phyloP scores from a whole-genome alignment of 2,113 vertebrate species.

The Rhea pennata region DNA sequence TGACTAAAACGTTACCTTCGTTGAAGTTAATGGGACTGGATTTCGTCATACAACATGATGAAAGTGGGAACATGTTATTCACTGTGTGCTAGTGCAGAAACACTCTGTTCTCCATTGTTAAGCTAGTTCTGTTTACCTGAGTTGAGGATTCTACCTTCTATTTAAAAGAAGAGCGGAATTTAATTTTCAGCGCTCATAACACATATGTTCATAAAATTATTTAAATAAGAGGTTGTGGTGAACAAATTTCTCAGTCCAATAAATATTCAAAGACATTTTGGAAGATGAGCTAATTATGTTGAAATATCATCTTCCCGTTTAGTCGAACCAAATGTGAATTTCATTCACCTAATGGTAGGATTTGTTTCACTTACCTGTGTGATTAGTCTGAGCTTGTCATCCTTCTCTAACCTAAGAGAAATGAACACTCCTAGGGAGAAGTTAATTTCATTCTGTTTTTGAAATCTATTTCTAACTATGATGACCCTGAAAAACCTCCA shows the following conservation, averaged over 20 bases:
- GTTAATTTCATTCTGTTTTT: not conserved
- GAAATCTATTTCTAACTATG: not conserved
- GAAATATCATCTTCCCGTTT: not conserved
- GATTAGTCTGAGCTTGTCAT: not conserved
- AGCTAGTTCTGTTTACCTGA: not conserved
- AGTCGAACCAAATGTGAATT: not conserved
- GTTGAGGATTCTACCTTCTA: not conserved
- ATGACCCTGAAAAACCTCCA: not conserved
- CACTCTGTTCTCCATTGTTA: not conserved
- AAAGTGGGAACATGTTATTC: not conserved
- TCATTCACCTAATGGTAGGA: not conserved
- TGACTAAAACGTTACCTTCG: not conserved
- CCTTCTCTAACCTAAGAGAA: conserved; percentile 7
- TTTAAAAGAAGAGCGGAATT: not conserved
- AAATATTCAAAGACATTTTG: not conserved
- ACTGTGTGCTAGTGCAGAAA: not conserved
- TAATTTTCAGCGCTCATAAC: not conserved
- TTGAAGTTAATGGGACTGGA: not conserved
- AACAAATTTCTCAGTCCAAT: not conserved
- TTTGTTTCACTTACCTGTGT: not conserved
- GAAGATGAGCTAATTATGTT: not conserved
- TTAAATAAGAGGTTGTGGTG: not conserved
- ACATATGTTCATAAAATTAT: not conserved
- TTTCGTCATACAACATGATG: not conserved
- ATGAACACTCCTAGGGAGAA: not conserved